Evolutionary conservation across 2,113 vertebrate species (phyloP).

Genomic region (Sylvia atricapilla): DNA sequence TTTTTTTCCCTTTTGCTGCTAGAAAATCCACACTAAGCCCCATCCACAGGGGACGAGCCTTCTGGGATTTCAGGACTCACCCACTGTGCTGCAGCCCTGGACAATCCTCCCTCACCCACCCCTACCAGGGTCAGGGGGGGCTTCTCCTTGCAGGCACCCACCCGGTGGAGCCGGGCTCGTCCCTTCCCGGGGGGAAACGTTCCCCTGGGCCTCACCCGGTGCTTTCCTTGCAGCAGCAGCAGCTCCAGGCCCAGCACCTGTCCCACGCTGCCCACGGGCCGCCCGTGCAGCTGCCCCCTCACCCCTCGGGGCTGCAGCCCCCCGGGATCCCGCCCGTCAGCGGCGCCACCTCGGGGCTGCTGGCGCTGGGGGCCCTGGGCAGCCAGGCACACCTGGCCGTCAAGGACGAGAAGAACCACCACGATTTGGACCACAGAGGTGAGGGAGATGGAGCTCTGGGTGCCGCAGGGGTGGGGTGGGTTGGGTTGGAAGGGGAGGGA

Average conservation of each 20-base stretch:
- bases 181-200: too few relatives aligned
- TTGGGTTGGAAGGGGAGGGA: neutral
- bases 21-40: too few relatives aligned
- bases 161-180: neutral
- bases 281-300: conserved; percentile 90
- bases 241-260: conserved; percentile 96
- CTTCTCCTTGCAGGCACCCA: neutral
- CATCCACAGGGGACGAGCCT: too few relatives aligned
- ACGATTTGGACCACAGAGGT: conserved; percentile 97
- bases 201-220: neutral
- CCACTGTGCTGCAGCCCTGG: too few relatives aligned
- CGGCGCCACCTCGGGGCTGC: conserved; percentile 86
- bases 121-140: too few relatives aligned
- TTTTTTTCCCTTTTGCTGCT: too few relatives aligned
- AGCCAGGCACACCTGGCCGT: conserved; percentile 92
- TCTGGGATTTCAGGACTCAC: too few relatives aligned
- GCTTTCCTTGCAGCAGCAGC: conserved; percentile 89
- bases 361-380: conserved; percentile 89
- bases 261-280: conserved; percentile 93
- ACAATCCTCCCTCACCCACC: too few relatives aligned
- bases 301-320: conserved; percentile 90
- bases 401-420: conserved; percentile 97
- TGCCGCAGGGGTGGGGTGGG: too few relatives aligned
- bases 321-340: conserved; percentile 86
- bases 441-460: conserved; percentile 11